phyloP scores from a whole-genome alignment of 2,797 vertebrate genomes.

The Pagetopsis macropterus region DNA sequence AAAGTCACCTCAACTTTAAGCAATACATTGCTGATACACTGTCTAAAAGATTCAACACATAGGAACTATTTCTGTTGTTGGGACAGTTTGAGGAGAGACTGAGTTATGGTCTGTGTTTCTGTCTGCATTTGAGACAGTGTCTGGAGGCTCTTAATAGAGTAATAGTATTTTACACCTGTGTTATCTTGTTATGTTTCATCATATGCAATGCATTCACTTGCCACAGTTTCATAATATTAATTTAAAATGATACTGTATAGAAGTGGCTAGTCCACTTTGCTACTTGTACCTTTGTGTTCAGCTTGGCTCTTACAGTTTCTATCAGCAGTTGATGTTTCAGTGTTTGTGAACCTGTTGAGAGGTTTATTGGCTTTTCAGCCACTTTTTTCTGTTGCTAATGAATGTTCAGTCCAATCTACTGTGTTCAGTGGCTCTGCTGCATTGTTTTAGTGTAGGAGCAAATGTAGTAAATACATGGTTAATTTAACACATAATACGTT shows the following conservation, averaged over 20 bases:
- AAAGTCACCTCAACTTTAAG: neutral
- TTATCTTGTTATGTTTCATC: constrained; percentile 20
- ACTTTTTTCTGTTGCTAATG: constrained; percentile 21
- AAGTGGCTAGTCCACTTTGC: neutral
- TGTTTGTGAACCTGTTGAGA: constrained; percentile 5
- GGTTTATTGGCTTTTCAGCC: neutral
- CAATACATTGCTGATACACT: neutral
- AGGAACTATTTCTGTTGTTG: neutral
- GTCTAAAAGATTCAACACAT: constrained; percentile 7
- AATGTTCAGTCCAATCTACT: constrained; percentile 31
- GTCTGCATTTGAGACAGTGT: constrained; percentile 13
- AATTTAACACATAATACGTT: constrained; percentile 7
- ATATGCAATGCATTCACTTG: constrained; percentile 2
- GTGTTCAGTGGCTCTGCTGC: constrained; percentile 27
- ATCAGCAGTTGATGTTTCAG: constrained; percentile 18
- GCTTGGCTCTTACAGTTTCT: constrained; percentile 5
- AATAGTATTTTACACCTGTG: neutral
- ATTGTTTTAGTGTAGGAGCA: constrained; percentile 36
- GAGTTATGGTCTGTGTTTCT: constrained; percentile 22
- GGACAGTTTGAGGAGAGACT: neutral
- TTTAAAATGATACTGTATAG: constrained; percentile 13
- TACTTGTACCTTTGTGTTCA: constrained; percentile 8
- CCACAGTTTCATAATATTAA: constrained; percentile 8
- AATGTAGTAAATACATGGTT: constrained; percentile 23
- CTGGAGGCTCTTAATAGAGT: constrained; percentile 20